These are phyloP conservation scores for Miltochrista miniata DNA, from an alignment of 2,888 invertebrate genomes.

Conservation along the genomic window DNA sequence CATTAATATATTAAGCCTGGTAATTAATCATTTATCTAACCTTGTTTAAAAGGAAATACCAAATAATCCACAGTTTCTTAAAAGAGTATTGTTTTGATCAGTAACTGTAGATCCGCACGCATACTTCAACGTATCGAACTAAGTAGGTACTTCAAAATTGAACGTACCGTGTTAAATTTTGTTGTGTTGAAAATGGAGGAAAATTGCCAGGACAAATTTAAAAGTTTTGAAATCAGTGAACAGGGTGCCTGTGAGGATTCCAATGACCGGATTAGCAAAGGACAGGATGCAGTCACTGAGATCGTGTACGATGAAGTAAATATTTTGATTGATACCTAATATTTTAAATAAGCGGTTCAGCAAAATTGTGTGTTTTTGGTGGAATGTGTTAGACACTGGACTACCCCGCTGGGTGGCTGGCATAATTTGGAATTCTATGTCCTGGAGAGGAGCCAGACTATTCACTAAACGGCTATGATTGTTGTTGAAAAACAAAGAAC, in stretches of 20 bases:
- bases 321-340: too few species aligned
- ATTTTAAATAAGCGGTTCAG: too few species aligned
- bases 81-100: constrained; percentile 34
- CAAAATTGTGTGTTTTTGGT: too few species aligned
- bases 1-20: background rate
- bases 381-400: too few species aligned
- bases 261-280: constrained; percentile 51
- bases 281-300: constrained; percentile 56
- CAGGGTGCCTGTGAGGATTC: constrained; percentile 27
- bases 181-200: constrained; percentile 51
- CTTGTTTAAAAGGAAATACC: constrained; percentile 62
- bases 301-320: constrained; percentile 58
- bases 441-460: too few species aligned
- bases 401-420: too few species aligned
- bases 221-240: constrained; percentile 20
- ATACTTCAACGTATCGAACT: constrained; percentile 21
- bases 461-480: too few species aligned
- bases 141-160: constrained; percentile 45
- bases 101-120: constrained; percentile 42
- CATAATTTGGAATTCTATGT: too few species aligned
- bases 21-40: constrained; percentile 35
- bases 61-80: constrained; percentile 44
- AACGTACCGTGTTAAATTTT: constrained; percentile 39
- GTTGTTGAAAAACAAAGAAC: too few species aligned
- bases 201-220: constrained; percentile 37